Evolutionary conservation across 2,113 vertebrate species (phyloP).

Genomic region (Brienomyrus brachyistius): DNA sequence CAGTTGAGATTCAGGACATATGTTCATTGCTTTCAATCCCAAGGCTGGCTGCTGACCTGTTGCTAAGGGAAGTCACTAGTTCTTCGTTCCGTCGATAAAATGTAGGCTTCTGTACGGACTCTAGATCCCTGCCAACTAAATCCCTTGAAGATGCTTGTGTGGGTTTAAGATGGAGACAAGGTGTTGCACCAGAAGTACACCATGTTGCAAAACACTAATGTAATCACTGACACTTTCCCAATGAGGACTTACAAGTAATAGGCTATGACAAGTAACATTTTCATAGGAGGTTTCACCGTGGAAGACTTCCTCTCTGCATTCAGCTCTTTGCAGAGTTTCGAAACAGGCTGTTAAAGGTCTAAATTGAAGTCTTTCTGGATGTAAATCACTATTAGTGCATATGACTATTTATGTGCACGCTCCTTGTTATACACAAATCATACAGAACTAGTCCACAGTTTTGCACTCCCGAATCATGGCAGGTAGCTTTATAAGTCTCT

Average conservation of each 20-base stretch:
- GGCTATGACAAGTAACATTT: background rate
- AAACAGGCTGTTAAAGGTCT: background rate
- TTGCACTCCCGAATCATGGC: background rate
- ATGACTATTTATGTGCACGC: background rate
- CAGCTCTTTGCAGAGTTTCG: background rate
- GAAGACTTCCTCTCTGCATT: background rate
- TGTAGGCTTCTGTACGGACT: background rate
- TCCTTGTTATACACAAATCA: background rate
- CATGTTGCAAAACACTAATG: background rate
- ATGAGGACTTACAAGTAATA: background rate
- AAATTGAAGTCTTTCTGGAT: background rate
- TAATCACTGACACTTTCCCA: background rate
- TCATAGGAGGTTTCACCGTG: background rate
- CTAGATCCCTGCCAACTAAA: background rate
- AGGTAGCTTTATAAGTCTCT: background rate
- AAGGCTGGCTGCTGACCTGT: background rate
- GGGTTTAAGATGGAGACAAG: background rate
- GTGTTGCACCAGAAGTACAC: background rate
- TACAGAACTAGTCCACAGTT: background rate
- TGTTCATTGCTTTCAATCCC: background rate
- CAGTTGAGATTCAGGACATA: background rate
- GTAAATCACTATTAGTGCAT: background rate
- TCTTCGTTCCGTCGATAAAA: background rate
- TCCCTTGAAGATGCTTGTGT: background rate
- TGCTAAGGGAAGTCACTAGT: background rate